These are phyloP conservation scores for Heteronetta atricapilla DNA, from an alignment of 2,113 vertebrate genomes.

Conservation along the genomic window DNA sequence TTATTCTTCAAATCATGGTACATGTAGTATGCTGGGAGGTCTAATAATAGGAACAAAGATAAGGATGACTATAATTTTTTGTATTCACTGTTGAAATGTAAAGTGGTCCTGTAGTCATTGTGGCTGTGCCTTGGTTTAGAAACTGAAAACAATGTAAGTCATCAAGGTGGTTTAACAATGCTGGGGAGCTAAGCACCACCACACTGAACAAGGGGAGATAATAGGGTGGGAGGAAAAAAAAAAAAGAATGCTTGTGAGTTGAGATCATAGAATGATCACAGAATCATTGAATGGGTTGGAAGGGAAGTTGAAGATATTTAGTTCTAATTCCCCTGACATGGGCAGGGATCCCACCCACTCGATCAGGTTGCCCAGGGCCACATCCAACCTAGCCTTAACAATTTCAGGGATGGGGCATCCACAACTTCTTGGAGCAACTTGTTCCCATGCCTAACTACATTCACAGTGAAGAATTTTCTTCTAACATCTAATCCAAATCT, in stretches of 20 bases:
- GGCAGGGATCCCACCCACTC: no score
- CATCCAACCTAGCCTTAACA: no score
- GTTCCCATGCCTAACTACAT: no score
- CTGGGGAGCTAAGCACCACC: background rate
- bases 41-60: background rate
- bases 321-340: no score
- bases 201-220: background rate
- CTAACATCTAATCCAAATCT: no score
- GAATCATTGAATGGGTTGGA: no score
- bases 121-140: background rate
- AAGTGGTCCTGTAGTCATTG: background rate
- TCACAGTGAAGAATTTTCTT: no score
- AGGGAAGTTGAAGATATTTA: no score
- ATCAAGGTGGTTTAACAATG: background rate
- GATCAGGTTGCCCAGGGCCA: no score
- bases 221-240: background rate
- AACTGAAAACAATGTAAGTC: background rate
- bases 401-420: no score
- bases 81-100: background rate
- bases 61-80: background rate
- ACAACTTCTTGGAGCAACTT: no score
- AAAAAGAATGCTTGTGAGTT: background rate
- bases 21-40: background rate
- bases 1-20: background rate
- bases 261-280: no score